Percentiles rank a stretch among this genome's conserved stretches.
Conservation (phyloP, 2,888 invertebrate genomes). For the Ochropleura leucogaster region DNA sequence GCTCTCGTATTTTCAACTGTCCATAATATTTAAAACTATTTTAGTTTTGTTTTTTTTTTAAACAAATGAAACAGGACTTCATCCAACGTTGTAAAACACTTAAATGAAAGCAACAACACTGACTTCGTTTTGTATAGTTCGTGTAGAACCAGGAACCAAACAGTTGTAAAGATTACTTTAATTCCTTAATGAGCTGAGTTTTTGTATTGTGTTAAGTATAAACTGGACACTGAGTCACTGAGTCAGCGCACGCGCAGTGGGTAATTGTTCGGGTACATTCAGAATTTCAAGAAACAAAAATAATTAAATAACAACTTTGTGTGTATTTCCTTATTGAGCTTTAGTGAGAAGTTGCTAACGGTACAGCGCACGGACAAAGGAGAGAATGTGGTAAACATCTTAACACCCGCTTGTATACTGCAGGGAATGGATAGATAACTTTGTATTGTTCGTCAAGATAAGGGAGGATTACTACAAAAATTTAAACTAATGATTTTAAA, state of each 20-base stretch:
- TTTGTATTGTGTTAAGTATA: background rate
- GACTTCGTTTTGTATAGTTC: background rate
- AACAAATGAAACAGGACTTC: background rate
- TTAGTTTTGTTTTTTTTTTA: background rate
- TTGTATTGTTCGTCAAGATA: constrained; percentile 3
- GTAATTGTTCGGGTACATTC: constrained; percentile 1
- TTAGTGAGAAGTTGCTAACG: background rate
- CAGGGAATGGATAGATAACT: background rate
- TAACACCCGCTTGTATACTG: constrained; percentile 8
- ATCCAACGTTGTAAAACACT: constrained; percentile 11
- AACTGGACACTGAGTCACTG: background rate
- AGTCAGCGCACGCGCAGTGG: background rate
- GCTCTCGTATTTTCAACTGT: background rate
- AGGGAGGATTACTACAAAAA: background rate
- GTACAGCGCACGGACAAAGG: background rate
- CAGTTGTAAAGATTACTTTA: background rate
- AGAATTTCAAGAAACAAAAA: constrained; percentile 18
- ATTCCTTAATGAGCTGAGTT: background rate
- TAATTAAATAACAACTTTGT: background rate
- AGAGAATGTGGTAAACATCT: background rate
- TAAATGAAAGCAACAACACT: background rate
- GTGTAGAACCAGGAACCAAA: too few relatives aligned
- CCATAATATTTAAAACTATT: background rate
- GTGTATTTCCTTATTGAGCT: constrained; percentile 11
- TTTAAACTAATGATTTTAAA: background rate